Evolutionary conservation across 2,797 vertebrate species (phyloP).

Genomic region (Rhinatrema bivittatum): DNA sequence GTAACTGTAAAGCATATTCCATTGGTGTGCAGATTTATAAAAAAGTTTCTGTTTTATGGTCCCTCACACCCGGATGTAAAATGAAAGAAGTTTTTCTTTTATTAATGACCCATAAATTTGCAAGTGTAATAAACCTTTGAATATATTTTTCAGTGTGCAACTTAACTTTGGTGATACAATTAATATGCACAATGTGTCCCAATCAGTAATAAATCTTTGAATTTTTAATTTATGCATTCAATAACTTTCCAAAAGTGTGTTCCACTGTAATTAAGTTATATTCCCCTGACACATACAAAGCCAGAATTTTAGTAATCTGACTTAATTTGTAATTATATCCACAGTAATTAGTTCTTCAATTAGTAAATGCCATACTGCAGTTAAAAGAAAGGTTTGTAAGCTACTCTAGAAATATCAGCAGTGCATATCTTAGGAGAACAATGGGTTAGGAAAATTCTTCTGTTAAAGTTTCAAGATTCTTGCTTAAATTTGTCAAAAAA

Average conservation of each 20-base stretch:
- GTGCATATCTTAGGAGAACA: too few species aligned
- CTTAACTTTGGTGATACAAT: not conserved
- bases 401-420: slow-evolving; percentile 2
- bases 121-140: not conserved
- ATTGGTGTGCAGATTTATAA: too few species aligned
- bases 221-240: slow-evolving; percentile 24
- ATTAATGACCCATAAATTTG: too few species aligned
- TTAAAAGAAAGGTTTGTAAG: slow-evolving; percentile 10
- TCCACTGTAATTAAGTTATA: slow-evolving; percentile 41
- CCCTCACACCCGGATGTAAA: too few species aligned
- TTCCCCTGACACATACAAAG: slow-evolving; percentile 26
- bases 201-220: slow-evolving; percentile 4
- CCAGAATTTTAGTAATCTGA: slow-evolving; percentile 34
- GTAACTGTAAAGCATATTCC: too few species aligned
- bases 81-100: not conserved
- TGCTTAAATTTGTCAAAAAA: too few species aligned
- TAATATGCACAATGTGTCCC: not conserved
- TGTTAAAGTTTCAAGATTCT: too few species aligned
- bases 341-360: slow-evolving; percentile 47
- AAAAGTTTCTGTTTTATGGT: too few species aligned
- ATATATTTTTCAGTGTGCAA: not conserved
- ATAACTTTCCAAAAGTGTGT: slow-evolving; percentile 17
- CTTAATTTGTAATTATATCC: slow-evolving; percentile 40
- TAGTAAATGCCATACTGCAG: slow-evolving; percentile 32
- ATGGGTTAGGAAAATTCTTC: too few species aligned